phyloP scores from a whole-genome alignment of 2,113 vertebrate species.

The Phylloscopus trochiloides region DNA sequence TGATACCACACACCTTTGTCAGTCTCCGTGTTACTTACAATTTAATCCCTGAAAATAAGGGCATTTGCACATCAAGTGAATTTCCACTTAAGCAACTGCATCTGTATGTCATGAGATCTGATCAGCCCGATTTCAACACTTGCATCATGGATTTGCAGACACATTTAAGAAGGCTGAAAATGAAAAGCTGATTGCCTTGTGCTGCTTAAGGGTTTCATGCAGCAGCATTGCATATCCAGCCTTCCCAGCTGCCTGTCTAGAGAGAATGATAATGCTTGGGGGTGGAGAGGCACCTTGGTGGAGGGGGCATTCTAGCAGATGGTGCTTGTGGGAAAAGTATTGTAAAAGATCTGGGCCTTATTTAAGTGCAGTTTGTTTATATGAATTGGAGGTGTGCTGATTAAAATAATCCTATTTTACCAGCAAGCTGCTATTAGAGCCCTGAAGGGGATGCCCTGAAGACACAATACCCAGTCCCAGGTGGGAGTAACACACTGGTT shows the following conservation, averaged over 20 bases:
- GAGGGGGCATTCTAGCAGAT: background rate
- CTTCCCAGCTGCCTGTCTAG: background rate
- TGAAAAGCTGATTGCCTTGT: conserved; percentile 2
- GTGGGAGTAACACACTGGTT: background rate
- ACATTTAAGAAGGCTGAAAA: background rate
- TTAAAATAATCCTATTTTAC: background rate
- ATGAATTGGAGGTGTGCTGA: background rate
- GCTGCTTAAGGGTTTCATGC: background rate
- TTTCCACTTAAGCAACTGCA: background rate
- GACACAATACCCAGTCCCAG: background rate
- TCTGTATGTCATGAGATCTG: background rate
- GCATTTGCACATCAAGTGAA: background rate
- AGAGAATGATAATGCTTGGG: background rate
- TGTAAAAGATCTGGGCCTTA: background rate
- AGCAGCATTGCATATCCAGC: background rate
- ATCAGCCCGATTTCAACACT: background rate
- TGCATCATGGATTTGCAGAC: background rate
- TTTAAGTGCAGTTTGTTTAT: background rate
- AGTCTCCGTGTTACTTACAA: background rate
- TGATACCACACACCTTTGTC: background rate
- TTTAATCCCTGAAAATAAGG: background rate
- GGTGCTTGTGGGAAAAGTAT: background rate
- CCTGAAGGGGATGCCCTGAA: background rate
- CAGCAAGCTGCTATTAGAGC: background rate
- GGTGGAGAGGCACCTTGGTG: background rate